Evolutionary conservation across 2,888 invertebrate genomes (phyloP), one percentile per base, ranked within the genome.

Genomic region (Gnatocerus cornutus): DNA sequence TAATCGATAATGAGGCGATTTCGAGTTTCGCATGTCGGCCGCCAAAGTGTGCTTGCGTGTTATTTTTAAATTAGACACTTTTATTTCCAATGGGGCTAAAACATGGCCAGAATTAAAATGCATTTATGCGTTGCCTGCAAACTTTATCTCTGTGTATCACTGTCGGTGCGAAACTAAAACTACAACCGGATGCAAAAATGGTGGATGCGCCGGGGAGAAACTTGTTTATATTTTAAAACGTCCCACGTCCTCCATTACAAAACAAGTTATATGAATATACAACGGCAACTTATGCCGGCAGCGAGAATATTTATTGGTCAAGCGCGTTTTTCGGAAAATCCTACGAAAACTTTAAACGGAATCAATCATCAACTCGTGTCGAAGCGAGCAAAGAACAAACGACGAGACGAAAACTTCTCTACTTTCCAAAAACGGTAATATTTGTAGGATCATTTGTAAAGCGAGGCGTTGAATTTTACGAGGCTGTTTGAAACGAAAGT

Each of bases 401-500:
- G 56, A 14, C 10, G 27, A 21, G 43, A 41, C 43, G 41, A 37
- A 56, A 56, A 55, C 16, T 56, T 56, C 56, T 56, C 56, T 41
- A 56, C 41, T 59, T 33, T 45, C 30, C 29, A 59, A 59, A 59
- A 59, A 46, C 59, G 59, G 59, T 46, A 59, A 59, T 59, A 59
- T 59, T 46, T 29, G 59, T 59, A 59, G 43, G 45, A 59, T 59
- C 59, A 59, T 59, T 59, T 59, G 59, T 59, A 59, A 59, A 59
- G 45, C 59, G 59, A 29, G 29, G 45, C 45, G 59, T 45, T 59
- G 59, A 59, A 59, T 59, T 59, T 59, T 59, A 59, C 45, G 59
- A 59, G 45, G 61, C 12, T 39, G 61, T 61, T 50, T 61, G 13
- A 13, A 39, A 48, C 16, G 27, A 37, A 48, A 61, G 46, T 61